Evolutionary conservation across 2,888 invertebrate species (phyloP).

Genomic region (Neoitamus cyanurus): DNA sequence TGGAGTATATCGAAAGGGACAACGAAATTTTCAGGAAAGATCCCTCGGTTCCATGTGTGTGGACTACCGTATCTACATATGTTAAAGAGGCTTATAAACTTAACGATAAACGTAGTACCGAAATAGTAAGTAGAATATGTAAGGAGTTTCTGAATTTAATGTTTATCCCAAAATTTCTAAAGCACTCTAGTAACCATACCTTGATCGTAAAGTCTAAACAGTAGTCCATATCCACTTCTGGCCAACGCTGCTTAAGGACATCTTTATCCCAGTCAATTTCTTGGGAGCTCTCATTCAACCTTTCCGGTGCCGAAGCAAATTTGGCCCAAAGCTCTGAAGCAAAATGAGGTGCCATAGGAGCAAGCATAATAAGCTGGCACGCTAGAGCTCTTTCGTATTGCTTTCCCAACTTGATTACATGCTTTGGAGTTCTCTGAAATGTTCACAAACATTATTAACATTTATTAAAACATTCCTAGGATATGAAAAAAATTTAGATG

Average conservation of each 20-base stretch:
- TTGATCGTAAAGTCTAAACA: conserved; percentile 74
- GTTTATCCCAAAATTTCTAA: too few species aligned
- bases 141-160: too few species aligned
- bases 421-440: conserved; percentile 71
- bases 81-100: too few species aligned
- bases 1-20: too few species aligned
- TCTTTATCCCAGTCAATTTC: conserved; percentile 75
- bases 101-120: too few species aligned
- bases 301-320: conserved; percentile 74
- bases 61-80: too few species aligned
- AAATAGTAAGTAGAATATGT: too few species aligned
- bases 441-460: too few species aligned
- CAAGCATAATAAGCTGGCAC: conserved; percentile 82
- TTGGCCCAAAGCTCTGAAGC: conserved; percentile 91
- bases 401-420: conserved; percentile 72
- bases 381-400: conserved; percentile 85
- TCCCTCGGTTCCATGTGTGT: too few species aligned
- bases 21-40: too few species aligned
- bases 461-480: too few species aligned
- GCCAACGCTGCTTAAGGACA: conserved; percentile 83
- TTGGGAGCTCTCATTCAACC: conserved; percentile 66
- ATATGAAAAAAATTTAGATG: too few species aligned
- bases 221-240: conserved; percentile 77
- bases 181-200: conserved; percentile 65
- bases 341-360: conserved; percentile 92